Evolutionary conservation across 1,140 invertebrate genomes (phyloP), one percentile per base, ranked within the genome.

Genomic region (Frieseomelitta varia): DNA sequence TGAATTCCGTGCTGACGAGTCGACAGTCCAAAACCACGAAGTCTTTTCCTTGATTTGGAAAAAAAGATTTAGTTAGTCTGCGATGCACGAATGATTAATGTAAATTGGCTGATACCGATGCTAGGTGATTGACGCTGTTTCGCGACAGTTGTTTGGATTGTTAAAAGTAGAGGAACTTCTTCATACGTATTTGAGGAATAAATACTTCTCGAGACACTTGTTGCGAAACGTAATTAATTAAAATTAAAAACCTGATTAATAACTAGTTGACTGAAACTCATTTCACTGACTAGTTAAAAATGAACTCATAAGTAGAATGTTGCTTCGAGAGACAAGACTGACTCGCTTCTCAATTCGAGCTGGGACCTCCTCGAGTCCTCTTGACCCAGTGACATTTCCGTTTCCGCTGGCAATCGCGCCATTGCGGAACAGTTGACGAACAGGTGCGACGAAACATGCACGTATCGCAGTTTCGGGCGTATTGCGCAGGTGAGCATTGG

Each of bases 381-480:
- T 72, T 80, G 82, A 80, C 69, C 82, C 34, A 79, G 56, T 79
- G 68, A 65, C 82, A 80, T 80, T 83, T 63, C 51, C 56, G n/a
- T 53, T 51, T 61, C 17, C 47, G n/a, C 1, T 6, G 53, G 11
- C 15, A 55, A 53, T 84, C 73, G 51, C 69, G 78, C 73, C 69
- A 80, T 78, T 84, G 83, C 83, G 78, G 83, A 53, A 79, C 67
- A 11, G 58, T 4, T 4, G 27, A 19, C 30, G 58, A 80, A 74
- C 83, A 84, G 69, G 67, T 80, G 83, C 67, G 58, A 47, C 67
- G n/a, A 80, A 73, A 68, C 67, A 53, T 53, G 82, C 39, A 72
- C 27, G 56, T 47, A 84, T 65, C 77, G 47, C 47, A 56, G 67
- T 12, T 80, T 55, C n/a, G 51, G 24, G 24, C 69, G 82, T 17